Base-by-base conservation (phyloP, 2,888 invertebrate species). In the Entomobrya multifasciata region DNA sequence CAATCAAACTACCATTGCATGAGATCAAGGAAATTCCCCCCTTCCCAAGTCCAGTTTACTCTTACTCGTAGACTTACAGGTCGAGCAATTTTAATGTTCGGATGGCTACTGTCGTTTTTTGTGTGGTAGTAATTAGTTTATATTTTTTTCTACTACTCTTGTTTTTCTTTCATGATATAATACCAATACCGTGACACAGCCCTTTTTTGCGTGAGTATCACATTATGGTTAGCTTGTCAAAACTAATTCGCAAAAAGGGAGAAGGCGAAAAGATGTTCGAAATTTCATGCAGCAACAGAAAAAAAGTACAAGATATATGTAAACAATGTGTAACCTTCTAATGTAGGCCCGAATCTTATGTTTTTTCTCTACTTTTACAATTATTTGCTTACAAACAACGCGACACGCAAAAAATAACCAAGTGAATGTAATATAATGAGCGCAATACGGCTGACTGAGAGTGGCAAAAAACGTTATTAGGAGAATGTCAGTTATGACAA, bases 401-500 rank as follows among this genome's bases (percentile, higher is more conserved):
- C 27, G 47, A n/a, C 49, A 49, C 27, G 47, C 44, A 25, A 47
- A 49, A 47, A 70, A 36, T 36, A n/a, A 15, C 22, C 10, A 15
- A 22, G 20, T 13, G 30, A 36, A 10, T 3, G 1, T 17, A 15
- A 20, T 1, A 41, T 36, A 65, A 65, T n/a, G n/a, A 30, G 3
- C 4, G 49, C 49, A 15, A n/a, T 52, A 17, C 25, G 49, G 30
- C 10, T 11, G 25, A 1, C 47, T 47, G 17, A 15, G 49, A 49
- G 27, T 15, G 72, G 27, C 49, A 65, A 36, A 72, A 49, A 76
- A 41, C n/a, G 41, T 82, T 76, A 77, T 87, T 87, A 82, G 87
- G 57, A 70, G 49, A 70, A 52, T 72, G 78, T 36, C 55, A 81
- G 30, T 86, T 87, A 72, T 78, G 81, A 82, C 82, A 82, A 55